Percentiles rank a stretch among this genome's conserved stretches.
Conservation (phyloP, 2,888 invertebrate genomes). For the Tolmerus cingulatus region DNA sequence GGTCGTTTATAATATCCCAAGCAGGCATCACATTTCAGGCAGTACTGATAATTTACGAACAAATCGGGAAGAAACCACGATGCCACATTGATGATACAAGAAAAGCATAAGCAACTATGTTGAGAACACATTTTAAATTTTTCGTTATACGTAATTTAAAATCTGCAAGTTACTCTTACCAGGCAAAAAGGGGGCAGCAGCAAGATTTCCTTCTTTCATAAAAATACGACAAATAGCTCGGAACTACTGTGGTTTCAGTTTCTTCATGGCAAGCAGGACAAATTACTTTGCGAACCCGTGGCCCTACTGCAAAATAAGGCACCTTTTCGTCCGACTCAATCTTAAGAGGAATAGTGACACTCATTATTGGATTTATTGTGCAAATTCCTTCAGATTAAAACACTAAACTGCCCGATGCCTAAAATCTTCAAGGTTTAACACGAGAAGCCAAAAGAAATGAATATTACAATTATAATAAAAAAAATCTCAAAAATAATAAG, state of each 20-base stretch:
- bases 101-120: neutral
- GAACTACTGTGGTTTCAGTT: slow-evolving; percentile 51
- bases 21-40: slow-evolving; percentile 58
- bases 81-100: slow-evolving; percentile 12
- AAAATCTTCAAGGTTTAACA: neutral
- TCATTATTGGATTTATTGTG: neutral
- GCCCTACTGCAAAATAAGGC: slow-evolving; percentile 57
- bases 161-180: neutral
- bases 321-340: neutral
- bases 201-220: neutral
- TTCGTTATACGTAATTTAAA: neutral
- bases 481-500: neutral
- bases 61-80: neutral
- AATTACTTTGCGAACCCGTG: slow-evolving; percentile 55
- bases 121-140: neutral
- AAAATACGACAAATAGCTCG: neutral
- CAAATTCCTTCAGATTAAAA: neutral
- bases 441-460: neutral
- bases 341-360: neutral
- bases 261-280: slow-evolving; percentile 58
- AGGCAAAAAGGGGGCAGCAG: slow-evolving; percentile 10
- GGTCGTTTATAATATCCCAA: slow-evolving; percentile 59
- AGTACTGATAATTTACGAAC: neutral
- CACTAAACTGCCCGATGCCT: neutral
- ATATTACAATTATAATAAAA: neutral